Conservation (phyloP, 1,140 invertebrate genomes). For the Delia radicum region DNA sequence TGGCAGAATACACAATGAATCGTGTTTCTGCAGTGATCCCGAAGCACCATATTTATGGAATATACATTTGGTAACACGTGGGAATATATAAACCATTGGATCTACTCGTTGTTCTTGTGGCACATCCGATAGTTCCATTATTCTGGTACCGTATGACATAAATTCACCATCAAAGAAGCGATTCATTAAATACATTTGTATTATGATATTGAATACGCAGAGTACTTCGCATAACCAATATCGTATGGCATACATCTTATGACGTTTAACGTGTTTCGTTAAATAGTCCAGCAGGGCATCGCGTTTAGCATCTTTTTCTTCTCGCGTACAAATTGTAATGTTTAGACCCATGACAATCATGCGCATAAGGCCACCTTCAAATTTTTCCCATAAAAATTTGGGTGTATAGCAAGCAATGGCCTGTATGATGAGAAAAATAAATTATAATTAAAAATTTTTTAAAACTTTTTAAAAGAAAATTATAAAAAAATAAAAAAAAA, state of each 20-base stretch:
- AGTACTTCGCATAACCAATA: slow-evolving; percentile 84
- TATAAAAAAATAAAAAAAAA: too few species aligned
- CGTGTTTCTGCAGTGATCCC: slow-evolving; percentile 81
- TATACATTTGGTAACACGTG: slow-evolving; percentile 84
- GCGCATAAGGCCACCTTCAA: slow-evolving; percentile 76
- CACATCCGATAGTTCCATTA: slow-evolving; percentile 73
- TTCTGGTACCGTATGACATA: slow-evolving; percentile 72
- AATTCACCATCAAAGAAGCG: slow-evolving; percentile 92
- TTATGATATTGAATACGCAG: slow-evolving; percentile 79
- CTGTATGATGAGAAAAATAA: slow-evolving; percentile 57
- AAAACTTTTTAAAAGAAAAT: neutral
- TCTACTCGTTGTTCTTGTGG: slow-evolving; percentile 80
- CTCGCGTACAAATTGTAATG: slow-evolving; percentile 69
- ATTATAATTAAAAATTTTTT: neutral
- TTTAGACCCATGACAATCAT: slow-evolving; percentile 84
- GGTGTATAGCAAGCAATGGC: slow-evolving; percentile 93
- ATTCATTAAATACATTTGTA: slow-evolving; percentile 89
- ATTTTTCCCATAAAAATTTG: slow-evolving; percentile 88
- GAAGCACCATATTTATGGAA: slow-evolving; percentile 90
- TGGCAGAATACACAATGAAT: slow-evolving; percentile 85
- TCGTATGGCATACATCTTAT: slow-evolving; percentile 77
- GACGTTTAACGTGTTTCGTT: slow-evolving; percentile 72
- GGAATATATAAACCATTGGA: slow-evolving; percentile 89
- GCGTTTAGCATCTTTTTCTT: slow-evolving; percentile 78
- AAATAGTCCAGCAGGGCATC: slow-evolving; percentile 78